Evolutionary conservation across 1,140 invertebrate species (phyloP).

Genomic region (Ceratitis capitata): DNA sequence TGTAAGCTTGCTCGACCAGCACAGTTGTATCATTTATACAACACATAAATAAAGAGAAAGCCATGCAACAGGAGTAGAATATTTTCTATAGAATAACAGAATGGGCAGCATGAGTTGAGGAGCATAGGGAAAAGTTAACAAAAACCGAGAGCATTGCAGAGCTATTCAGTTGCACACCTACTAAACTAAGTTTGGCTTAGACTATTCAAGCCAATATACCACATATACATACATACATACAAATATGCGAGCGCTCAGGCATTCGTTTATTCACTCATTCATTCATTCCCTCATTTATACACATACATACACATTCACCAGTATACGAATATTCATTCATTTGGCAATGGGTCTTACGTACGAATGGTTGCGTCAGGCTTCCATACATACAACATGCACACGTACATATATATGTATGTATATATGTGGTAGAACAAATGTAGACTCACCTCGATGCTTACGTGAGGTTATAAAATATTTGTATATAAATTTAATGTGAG

Average conservation of each 20-base stretch:
- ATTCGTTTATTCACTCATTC: not conserved
- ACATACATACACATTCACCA: too few relatives aligned
- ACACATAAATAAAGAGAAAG: constrained; percentile 17
- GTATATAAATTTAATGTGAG: not conserved
- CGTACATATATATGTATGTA: not conserved
- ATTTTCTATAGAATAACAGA: not conserved
- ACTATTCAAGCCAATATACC: constrained; percentile 4
- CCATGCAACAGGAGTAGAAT: not conserved
- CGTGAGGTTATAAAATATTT: constrained; percentile 35
- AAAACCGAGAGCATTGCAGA: not conserved
- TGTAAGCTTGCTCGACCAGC: not conserved
- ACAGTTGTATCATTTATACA: constrained; percentile 23
- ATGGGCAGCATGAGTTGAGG: not conserved
- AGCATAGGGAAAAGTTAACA: not conserved
- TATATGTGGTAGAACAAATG: not conserved
- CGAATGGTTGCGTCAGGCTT: not conserved
- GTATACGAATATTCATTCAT: not conserved
- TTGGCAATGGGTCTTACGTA: not conserved
- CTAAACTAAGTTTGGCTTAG: not conserved
- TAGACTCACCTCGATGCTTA: not conserved
- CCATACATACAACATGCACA: too few relatives aligned
- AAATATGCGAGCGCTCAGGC: constrained; percentile 11
- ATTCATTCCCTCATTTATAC: constrained; percentile 1
- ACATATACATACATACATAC: too few relatives aligned
- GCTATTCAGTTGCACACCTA: not conserved